Evolutionary conservation across 2,888 invertebrate genomes (phyloP).

Genomic region (Drosophila quinaria): DNA sequence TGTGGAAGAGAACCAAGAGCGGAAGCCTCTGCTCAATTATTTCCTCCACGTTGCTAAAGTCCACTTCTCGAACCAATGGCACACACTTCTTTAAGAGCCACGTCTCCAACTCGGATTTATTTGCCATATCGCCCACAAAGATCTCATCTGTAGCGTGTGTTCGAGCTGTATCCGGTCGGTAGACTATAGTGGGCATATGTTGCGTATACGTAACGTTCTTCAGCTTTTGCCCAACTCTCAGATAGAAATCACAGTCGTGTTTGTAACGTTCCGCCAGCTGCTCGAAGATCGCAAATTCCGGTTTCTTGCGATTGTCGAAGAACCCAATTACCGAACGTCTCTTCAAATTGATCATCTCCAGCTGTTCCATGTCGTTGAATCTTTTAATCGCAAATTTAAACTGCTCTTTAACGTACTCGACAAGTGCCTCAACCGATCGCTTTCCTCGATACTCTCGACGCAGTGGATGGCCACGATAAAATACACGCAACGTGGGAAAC

Average conservation of each 20-base stretch:
- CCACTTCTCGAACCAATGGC: slow-evolving; percentile 51
- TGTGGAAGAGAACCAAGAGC: slow-evolving; percentile 56
- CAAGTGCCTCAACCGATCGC: slow-evolving; percentile 54
- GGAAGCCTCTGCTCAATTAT: slow-evolving; percentile 55
- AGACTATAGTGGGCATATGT: slow-evolving; percentile 41
- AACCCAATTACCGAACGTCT: slow-evolving; percentile 53
- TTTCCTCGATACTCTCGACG: slow-evolving; percentile 62
- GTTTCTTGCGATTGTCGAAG: slow-evolving; percentile 22
- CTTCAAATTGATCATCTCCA: slow-evolving; percentile 31
- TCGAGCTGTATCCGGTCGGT: slow-evolving; percentile 51
- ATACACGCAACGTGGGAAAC: slow-evolving; percentile 55
- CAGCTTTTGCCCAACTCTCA: slow-evolving; percentile 21
- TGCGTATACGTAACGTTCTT: slow-evolving; percentile 28
- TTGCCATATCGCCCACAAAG: slow-evolving; percentile 8
- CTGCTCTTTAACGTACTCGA: slow-evolving; percentile 50
- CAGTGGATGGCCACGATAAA: slow-evolving; percentile 44
- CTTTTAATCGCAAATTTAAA: slow-evolving; percentile 16
- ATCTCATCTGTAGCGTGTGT: slow-evolving; percentile 49
- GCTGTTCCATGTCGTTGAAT: slow-evolving; percentile 18
- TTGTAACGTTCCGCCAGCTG: slow-evolving; percentile 53
- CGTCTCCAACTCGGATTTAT: slow-evolving; percentile 15
- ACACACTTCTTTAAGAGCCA: slow-evolving; percentile 55
- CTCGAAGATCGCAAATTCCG: neutral
- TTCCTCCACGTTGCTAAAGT: slow-evolving; percentile 66
- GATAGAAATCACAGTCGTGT: slow-evolving; percentile 63